Conservation (phyloP, 2,888 invertebrate genomes). For the Troides oblongomaculatus region DNA sequence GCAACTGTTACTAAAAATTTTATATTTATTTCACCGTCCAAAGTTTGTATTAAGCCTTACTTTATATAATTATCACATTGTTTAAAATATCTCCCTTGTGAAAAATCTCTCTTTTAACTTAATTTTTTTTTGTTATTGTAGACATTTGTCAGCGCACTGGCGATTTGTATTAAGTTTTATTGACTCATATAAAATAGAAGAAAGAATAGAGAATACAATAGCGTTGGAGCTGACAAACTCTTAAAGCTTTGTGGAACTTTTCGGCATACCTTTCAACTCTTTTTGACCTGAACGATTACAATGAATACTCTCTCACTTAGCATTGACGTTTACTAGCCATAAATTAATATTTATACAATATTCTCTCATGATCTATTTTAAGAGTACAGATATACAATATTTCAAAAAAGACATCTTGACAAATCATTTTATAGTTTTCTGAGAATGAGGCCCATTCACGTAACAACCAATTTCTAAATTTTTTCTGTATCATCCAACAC, state of each 20-base stretch:
- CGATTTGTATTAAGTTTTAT: no score
- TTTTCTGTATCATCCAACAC: background rate
- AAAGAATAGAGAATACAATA: no score
- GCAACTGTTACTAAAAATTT: background rate
- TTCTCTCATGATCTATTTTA: no score
- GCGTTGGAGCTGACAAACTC: background rate
- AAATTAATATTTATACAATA: no score
- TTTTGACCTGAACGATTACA: background rate
- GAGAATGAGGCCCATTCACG: background rate
- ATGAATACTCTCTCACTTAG: background rate
- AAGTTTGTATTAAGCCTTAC: background rate
- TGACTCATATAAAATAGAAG: no score
- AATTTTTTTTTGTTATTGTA: background rate
- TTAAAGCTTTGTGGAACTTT: background rate
- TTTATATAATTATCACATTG: background rate
- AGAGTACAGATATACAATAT: background rate
- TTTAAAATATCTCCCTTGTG: background rate
- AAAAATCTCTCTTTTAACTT: background rate
- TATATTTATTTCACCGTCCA: background rate
- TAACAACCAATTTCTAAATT: no score
- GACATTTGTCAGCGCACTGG: background rate
- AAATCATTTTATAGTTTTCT: background rate
- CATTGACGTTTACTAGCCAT: no score
- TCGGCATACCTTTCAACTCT: background rate
- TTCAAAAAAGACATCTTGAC: background rate